Percentiles rank a stretch among this genome's conserved stretches.
phyloP scores from a whole-genome alignment of 2,797 vertebrate species.

The Pterois miles region DNA sequence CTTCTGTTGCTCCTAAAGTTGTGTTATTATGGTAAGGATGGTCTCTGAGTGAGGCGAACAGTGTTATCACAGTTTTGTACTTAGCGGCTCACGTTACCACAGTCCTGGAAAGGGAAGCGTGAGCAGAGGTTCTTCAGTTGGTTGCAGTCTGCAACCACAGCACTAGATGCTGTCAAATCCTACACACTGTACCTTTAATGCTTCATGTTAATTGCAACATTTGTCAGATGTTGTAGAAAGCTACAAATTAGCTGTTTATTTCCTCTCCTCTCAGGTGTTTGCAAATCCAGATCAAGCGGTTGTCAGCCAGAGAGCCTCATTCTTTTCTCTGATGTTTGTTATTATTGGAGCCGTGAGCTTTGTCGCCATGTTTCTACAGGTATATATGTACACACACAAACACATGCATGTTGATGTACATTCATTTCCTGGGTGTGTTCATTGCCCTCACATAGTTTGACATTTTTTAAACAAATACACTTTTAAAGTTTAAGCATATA shows the following conservation, averaged over 20 bases:
- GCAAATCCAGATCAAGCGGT: not conserved
- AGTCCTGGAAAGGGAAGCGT: too few species aligned
- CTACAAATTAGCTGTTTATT: not conserved
- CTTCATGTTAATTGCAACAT: not conserved
- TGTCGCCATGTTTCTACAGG: conserved; percentile 94
- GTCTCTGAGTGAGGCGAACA: too few species aligned
- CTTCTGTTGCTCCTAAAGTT: too few species aligned
- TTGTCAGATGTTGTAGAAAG: not conserved
- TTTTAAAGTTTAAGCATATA: too few species aligned
- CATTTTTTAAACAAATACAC: not conserved
- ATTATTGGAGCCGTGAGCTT: conserved; percentile 87
- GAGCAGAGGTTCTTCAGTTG: too few species aligned
- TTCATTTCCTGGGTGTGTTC: not conserved
- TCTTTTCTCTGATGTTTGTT: conserved; percentile 90
- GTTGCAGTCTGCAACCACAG: too few species aligned
- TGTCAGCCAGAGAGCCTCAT: conserved; percentile 73
- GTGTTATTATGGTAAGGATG: too few species aligned
- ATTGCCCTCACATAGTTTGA: not conserved
- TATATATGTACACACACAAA: conserved; percentile 56
- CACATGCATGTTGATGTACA: not conserved
- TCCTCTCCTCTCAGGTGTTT: conserved; percentile 77
- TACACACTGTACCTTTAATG: not conserved
- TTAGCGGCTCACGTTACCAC: too few species aligned
- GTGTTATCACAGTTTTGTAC: too few species aligned
- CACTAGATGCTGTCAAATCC: too few species aligned